phyloP scores from a whole-genome alignment of 2,113 vertebrate species.

The Nothoprocta pentlandii region DNA sequence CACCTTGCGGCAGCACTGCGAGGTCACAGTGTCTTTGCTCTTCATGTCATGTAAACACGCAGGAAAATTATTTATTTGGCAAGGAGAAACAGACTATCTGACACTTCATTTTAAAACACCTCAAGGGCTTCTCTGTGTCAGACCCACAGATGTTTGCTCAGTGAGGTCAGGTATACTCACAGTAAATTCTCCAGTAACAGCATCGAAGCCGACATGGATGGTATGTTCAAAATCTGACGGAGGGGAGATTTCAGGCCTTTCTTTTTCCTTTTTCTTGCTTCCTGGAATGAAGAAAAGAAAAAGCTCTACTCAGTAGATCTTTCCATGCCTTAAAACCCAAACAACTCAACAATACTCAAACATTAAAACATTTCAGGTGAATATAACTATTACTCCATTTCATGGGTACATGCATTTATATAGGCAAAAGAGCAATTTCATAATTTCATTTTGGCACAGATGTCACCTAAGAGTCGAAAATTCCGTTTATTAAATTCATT shows the following conservation, averaged over 20 bases:
- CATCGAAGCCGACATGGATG: constrained; percentile 97
- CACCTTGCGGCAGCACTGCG: neutral
- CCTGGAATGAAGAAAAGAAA: constrained; percentile 65
- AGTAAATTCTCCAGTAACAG: constrained; percentile 97
- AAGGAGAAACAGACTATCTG: neutral
- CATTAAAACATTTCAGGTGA: neutral
- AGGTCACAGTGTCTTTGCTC: neutral
- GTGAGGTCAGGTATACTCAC: constrained; percentile 78
- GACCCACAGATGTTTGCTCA: neutral
- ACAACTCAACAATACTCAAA: neutral
- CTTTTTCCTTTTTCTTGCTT: constrained; percentile 94
- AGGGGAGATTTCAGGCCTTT: constrained; percentile 95
- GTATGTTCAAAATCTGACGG: constrained; percentile 98
- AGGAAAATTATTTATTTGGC: neutral
- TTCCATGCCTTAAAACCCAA: neutral
- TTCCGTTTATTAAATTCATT: neutral
- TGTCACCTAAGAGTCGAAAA: neutral
- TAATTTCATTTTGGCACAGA: neutral
- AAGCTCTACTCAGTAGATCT: neutral
- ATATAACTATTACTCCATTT: neutral
- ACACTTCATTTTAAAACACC: neutral
- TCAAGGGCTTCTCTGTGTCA: neutral
- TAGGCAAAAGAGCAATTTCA: accelerated
- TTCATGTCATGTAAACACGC: neutral
- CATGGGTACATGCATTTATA: neutral